Evolutionary conservation across 1,140 invertebrate genomes (phyloP), one percentile per base, ranked within the genome.

Genomic region (Pseudomyrmex concolor): DNA sequence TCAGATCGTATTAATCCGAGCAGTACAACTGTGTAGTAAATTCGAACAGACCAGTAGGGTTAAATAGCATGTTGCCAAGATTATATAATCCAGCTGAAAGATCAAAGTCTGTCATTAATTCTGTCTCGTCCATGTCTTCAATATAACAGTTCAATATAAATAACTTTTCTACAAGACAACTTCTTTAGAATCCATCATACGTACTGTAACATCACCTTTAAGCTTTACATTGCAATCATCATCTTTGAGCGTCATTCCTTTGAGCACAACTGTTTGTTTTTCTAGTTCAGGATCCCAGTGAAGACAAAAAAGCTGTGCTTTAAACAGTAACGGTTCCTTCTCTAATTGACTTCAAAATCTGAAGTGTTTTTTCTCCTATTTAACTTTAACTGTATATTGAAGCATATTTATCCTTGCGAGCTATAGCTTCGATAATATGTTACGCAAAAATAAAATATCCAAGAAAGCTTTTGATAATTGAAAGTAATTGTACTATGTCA

Each of bases 31-130:
- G n/a, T n/a, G n/a, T n/a, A n/a, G n/a, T n/a, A n/a, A n/a, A n/a
- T n/a, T n/a, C n/a, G n/a, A n/a, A n/a, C n/a, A n/a, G n/a, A n/a
- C n/a, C n/a, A n/a, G n/a, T n/a, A n/a, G n/a, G n/a, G n/a, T n/a
- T n/a, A 99, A 97, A 93, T 99, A 99, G 94, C 99, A 99, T 5
- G 99, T 99, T 99, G 7, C 98, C 98, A 71, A 99, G 95, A 94
- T 99, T 99, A 57, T 96, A 96, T 48, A 99, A 95, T 74, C 98
- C 98, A 82, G 97, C 96, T 17, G 97, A 97, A 63, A 97, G 91
- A 87, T 97, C 96, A 88, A 97, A 92, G 90, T 97, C 97, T 83
- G 96, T 96, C 0, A 98, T 98, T n/a, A 99, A 93, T 95, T 99
- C 98, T 74, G 96, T 95, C 92, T 99, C 98, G 93, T 97, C 98